A percentile compares a stretch with the other conserved stretches of the same genome.
These are phyloP conservation scores for Clarias gariepinus DNA, from an alignment of 2,113 vertebrate species.

Conservation along the genomic window DNA sequence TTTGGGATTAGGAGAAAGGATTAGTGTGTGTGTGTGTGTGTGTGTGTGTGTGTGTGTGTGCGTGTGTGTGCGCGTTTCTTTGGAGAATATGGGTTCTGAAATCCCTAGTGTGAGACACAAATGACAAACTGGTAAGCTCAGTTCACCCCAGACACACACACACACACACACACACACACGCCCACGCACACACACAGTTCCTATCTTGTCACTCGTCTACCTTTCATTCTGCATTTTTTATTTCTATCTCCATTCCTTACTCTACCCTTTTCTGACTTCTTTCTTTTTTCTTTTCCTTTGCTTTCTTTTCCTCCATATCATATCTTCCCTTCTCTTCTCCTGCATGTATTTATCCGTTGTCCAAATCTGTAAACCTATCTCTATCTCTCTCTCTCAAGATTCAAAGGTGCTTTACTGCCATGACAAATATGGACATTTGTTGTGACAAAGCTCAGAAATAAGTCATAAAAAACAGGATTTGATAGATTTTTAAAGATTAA, in stretches of 20 bases:
- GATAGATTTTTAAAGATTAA: too few species aligned
- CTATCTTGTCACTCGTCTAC: constrained; percentile 46
- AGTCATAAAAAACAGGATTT: too few species aligned
- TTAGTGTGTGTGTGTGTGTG: constrained; percentile 11
- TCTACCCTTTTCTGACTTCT: not conserved
- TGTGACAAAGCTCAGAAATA: too few species aligned
- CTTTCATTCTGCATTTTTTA: constrained; percentile 34
- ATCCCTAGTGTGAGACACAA: constrained; percentile 59
- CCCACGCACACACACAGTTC: constrained; percentile 32
- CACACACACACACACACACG: constrained; percentile 23
- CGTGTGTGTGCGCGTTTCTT: constrained; percentile 52
- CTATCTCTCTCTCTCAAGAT: not conserved
- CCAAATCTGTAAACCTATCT: constrained; percentile 4
- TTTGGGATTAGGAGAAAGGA: constrained; percentile 15
- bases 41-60: constrained; percentile 15
- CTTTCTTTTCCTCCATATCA: constrained; percentile 32
- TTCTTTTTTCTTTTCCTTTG: not conserved
- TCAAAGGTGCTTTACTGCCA: too few species aligned
- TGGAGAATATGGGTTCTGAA: constrained; percentile 59
- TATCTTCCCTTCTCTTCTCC: constrained; percentile 15
- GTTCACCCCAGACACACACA: constrained; percentile 20
- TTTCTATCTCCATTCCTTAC: constrained; percentile 15
- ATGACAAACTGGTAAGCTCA: constrained; percentile 58
- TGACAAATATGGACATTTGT: too few species aligned
- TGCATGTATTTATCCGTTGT: not conserved